These are phyloP conservation scores for Prenolepis imparis DNA, from an alignment of 2,888 invertebrate genomes.

Conservation along the genomic window DNA sequence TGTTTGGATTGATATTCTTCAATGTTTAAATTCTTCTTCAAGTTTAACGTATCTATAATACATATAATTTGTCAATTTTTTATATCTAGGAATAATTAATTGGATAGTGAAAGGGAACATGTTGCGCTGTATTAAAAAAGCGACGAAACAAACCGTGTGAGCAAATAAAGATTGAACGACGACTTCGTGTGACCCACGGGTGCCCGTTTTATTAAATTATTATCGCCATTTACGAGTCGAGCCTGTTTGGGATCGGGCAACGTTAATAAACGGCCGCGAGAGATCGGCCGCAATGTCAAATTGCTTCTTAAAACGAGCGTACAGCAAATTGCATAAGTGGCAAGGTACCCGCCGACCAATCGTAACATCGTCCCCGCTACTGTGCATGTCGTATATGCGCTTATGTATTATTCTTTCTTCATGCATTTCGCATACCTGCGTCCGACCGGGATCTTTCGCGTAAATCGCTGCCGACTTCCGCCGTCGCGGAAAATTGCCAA, in stretches of 20 bases:
- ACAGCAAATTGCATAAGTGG: conserved; percentile 71
- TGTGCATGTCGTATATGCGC: conserved; percentile 32
- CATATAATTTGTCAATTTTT: neutral
- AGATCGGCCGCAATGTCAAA: conserved; percentile 57
- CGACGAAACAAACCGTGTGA: conserved; percentile 19
- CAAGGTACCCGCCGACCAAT: conserved; percentile 47
- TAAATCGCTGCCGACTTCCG: conserved; percentile 65
- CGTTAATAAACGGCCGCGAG: conserved; percentile 38
- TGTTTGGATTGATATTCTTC: neutral
- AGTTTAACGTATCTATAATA: no score
- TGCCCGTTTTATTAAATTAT: conserved; percentile 53
- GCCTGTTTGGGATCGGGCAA: neutral
- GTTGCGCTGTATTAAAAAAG: neutral
- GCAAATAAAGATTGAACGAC: conserved; percentile 26
- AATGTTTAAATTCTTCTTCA: neutral
- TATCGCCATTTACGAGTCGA: conserved; percentile 22
- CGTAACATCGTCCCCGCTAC: conserved; percentile 45
- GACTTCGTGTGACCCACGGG: conserved; percentile 34
- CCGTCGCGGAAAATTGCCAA: conserved; percentile 61
- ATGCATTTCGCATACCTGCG: conserved; percentile 62
- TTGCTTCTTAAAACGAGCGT: conserved; percentile 64
- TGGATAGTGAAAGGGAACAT: neutral
- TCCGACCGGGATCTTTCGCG: conserved; percentile 57
- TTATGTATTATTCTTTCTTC: conserved; percentile 36
- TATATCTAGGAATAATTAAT: neutral